Base-by-base conservation (phyloP, 2,797 vertebrate genomes). In the Gouania willdenowi region DNA sequence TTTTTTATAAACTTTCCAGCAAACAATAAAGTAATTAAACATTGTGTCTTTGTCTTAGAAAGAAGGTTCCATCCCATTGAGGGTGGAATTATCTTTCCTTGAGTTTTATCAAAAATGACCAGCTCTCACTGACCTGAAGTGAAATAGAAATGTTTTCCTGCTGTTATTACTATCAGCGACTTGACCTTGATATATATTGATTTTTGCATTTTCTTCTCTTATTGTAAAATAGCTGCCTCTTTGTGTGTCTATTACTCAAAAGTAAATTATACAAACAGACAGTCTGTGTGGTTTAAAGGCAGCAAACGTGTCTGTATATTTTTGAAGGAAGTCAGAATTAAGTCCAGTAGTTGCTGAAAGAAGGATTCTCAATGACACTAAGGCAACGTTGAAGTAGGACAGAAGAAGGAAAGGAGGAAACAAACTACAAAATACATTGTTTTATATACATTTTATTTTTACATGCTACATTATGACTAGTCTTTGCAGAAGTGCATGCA, bases 101-200 rank as follows among this genome's bases (percentile, higher is more conserved):
- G 0, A 36, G 29, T 30, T 48, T 26, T 50, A 43, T 46, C 50
- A 66, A 68, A 55, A 41, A 38, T 32, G 24, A 31, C 41, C 50
- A 48, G 20, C 21, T 10, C 53, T 65, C 45, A 12, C 49, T 75
- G 68, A 73, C 39, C 6, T 65, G 56, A 66, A 76, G 56, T 75
- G 73, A 77, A 65, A 69, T 65, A 52, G 53, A 80, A 40, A 79
- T 76, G 77, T 79, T 55, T n/a, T 63, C 36, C 37, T 48, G 27
- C 42, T 44, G 58, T 62, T 66, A 77, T 82, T 58, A 76, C 60
- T 46, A 70, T 68, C 49, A 75, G 75, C 71, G 75, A 39, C 59
- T 60, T 75, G 77, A 84, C 81, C 77, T 84, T 84, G 75, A 51
- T 46, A 14, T 46, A 14, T 75, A 84, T 82, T 62, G 81, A 84